A percentile compares a stretch with the other conserved stretches of the same genome.
Conservation (phyloP, 2,797 vertebrate genomes). For the Triplophysa bombifrons region DNA sequence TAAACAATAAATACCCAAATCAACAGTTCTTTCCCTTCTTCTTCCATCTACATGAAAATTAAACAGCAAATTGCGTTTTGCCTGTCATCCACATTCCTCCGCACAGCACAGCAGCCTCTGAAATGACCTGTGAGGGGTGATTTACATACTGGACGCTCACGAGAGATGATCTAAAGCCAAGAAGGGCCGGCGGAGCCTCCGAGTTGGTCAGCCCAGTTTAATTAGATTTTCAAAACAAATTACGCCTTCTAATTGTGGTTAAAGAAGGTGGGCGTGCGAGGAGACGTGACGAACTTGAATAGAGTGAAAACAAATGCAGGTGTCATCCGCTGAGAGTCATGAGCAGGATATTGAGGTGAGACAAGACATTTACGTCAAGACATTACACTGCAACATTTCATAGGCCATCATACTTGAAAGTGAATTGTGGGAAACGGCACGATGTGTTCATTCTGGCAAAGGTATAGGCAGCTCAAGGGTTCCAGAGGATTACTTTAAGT, state of each 20-base stretch:
- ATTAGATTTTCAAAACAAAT: conserved; percentile 80
- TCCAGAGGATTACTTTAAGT: conserved; percentile 65
- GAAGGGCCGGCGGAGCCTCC: conserved; percentile 47
- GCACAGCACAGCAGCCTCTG: conserved; percentile 8
- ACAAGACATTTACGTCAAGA: background rate
- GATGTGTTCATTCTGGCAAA: conserved; percentile 59
- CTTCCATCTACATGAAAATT: background rate
- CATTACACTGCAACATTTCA: conserved; percentile 45
- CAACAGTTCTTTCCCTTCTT: conserved; percentile 13
- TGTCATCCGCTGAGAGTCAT: conserved; percentile 21
- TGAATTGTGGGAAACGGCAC: conserved; percentile 52
- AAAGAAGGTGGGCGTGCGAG: conserved; percentile 51
- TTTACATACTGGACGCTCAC: conserved; percentile 45
- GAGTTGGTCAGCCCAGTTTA: conserved; percentile 69
- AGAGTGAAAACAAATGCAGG: conserved; percentile 32
- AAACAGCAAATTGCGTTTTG: conserved; percentile 7
- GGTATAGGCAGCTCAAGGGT: conserved; percentile 48
- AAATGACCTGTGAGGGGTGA: conserved; percentile 37
- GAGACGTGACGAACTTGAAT: conserved; percentile 53
- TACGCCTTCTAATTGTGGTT: conserved; percentile 73
- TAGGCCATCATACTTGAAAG: conserved; percentile 12
- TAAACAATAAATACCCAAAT: conserved; percentile 33
- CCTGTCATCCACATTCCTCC: conserved; percentile 2
- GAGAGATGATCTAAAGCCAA: conserved; percentile 40
- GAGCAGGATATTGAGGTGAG: background rate